Percentiles rank a stretch among this genome's conserved stretches.
phyloP scores from a whole-genome alignment of 2,888 invertebrate species.

The Alsophila aescularia region DNA sequence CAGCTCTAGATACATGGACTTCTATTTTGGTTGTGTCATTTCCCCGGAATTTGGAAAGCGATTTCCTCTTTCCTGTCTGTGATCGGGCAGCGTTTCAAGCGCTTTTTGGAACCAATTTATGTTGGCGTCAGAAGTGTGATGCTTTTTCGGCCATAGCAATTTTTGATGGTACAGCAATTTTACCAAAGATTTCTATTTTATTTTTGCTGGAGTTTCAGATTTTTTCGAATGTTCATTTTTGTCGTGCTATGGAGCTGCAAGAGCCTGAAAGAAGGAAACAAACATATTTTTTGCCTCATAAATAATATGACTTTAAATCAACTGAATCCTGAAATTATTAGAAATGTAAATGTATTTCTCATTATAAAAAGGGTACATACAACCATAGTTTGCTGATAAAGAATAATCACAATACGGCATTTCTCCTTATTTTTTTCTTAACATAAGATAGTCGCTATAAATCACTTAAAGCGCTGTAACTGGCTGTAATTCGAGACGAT shows the following conservation, averaged over 20 bases:
- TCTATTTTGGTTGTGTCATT: slow-evolving; percentile 42
- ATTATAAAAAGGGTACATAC: too few relatives aligned
- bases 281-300: too few relatives aligned
- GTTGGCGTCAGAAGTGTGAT: not conserved
- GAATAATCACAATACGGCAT: too few relatives aligned
- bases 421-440: not conserved
- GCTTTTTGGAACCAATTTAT: slow-evolving; percentile 19
- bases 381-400: too few relatives aligned
- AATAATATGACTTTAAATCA: too few relatives aligned
- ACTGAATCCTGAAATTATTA: too few relatives aligned
- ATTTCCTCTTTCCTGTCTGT: slow-evolving; percentile 35
- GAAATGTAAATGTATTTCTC: too few relatives aligned
- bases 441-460: not conserved
- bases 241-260: too few relatives aligned
- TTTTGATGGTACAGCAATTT: not conserved
- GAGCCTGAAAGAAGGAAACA: too few relatives aligned
- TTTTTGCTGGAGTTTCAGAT: too few relatives aligned
- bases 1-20: slow-evolving; percentile 59
- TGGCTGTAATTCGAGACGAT: slow-evolving; percentile 41
- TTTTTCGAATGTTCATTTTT: too few relatives aligned
- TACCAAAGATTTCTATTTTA: too few relatives aligned
- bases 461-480: slow-evolving; percentile 43
- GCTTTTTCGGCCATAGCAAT: not conserved
- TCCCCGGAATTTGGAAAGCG: slow-evolving; percentile 36
- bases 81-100: slow-evolving; percentile 20